Evolutionary conservation across 2,888 invertebrate genomes (phyloP).

Genomic region (Rhagonycha lutea): DNA sequence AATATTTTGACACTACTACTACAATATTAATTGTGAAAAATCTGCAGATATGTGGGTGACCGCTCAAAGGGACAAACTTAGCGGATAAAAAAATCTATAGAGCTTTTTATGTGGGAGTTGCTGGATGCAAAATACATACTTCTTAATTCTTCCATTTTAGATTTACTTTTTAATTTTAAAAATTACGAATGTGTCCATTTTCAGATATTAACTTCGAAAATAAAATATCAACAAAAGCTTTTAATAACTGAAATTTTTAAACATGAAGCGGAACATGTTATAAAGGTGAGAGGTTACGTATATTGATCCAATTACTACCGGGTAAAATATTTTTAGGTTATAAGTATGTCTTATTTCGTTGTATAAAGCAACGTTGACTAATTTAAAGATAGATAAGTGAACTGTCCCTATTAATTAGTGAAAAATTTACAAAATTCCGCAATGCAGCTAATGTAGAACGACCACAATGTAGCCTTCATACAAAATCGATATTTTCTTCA

Average conservation of each 20-base stretch:
- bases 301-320: background rate
- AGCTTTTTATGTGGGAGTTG: no score
- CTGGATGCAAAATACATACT: no score
- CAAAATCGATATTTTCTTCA: constrained; percentile 6
- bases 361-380: background rate
- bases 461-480: background rate
- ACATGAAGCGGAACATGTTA: background rate
- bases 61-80: no score
- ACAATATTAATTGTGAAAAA: no score
- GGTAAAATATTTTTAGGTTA: background rate
- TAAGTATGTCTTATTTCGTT: background rate
- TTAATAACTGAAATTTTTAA: background rate
- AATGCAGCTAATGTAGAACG: constrained; percentile 12
- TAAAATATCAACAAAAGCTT: background rate
- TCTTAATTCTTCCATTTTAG: no score
- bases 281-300: background rate
- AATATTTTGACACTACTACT: no score
- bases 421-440: constrained; percentile 7
- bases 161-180: no score
- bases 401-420: background rate
- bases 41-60: no score
- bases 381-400: background rate
- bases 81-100: no score
- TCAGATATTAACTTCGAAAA: no score
- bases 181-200: no score